Base-by-base conservation (phyloP, 2,888 invertebrate species). In the Coenonympha glycerion region DNA sequence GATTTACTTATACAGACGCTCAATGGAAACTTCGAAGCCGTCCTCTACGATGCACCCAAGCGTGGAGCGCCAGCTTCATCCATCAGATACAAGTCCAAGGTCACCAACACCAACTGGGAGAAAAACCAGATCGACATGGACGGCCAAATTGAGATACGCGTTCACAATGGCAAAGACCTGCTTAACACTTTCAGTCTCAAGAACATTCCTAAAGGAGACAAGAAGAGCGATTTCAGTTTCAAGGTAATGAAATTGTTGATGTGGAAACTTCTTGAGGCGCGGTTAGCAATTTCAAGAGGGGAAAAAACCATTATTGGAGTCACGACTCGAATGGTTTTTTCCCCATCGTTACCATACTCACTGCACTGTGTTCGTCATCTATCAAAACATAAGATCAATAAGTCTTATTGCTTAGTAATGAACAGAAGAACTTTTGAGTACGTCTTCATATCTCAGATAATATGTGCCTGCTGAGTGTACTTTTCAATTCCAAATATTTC, bases 161-260 rank as follows among this genome's bases (percentile, higher is more conserved):
- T 86, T 6, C 76, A 73, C 52, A 73, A 74, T n/a, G 82, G 84
- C 24, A 77, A 76, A 57, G 60, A 78, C 1, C 59, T 84, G 16
- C 61, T 73, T 22, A 77, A 80, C 54, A 62, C 67, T 0, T 73
- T 79, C 62, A 42, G 50, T 1, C 15, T 78, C 6, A 87, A 81
- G 62, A 73, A 79, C 56, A 58, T 56, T 6, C 73, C 73, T 3
- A 70, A 73, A 1, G 79, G 73, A 5, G n/a, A n/a, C n/a, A 72
- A 82, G 44, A 79, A 77, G 45, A 69, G 68, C 44, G 79, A 82
- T 18, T 8, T 60, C 3, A 42, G 50, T 26, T 68, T 78, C 41
- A 82, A 81, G 78, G 86, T 84, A 52, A 21, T 18, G 9, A 34
- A 2, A 11, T 13, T n/a, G n/a, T n/a, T n/a, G n/a, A n/a, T n/a